Evolutionary conservation across 2,888 invertebrate species (phyloP), one percentile per base, ranked within the genome.

Genomic region (Hypomecis punctinalis): DNA sequence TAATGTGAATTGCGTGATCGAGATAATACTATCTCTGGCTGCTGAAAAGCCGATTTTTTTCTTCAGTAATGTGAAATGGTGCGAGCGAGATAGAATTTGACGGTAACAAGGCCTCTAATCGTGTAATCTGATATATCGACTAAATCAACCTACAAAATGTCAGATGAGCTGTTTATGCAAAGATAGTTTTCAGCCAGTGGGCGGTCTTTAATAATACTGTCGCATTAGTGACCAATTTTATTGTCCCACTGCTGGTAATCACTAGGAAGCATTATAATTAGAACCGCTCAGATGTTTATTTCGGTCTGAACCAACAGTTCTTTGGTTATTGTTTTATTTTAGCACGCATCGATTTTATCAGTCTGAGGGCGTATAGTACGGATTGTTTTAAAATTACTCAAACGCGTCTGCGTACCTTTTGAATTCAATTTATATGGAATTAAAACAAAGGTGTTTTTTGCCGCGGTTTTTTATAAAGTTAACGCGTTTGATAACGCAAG

Each of bases 201-300:
- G 60, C 51, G 56, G 60, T 46, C 37, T n/a, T 63, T 54, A 59
- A 63, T 63, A 63, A 54, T 49, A 47, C 53, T 45, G 56, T 52
- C 56, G 46, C 59, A 64, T 64, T 64, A 52, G 55, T 64, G 56
- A 60, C 63, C 51, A 55, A 64, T 64, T 60, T 60, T 64, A 64
- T 64, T 64, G 60, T 64, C 55, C 52, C 52, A 58, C 63, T 36
- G 56, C 52, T 36, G 39, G 60, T 60, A 52, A 64, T 60, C 64
- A 64, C 64, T 59, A 59, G 63, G 60, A 60, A 64, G 49, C 37
- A 52, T 67, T 52, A 69, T 66, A 61, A 69, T 61, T 65, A 65
- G 63, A 65, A 59, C 46, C 61, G 62, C 45, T 52, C 58, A 43
- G 46, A 56, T 55, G 58, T 62, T 64, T 67, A 67, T 67, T 65